These are phyloP conservation scores for Homarus gammarus DNA, from an alignment of 2,888 invertebrate genomes.

Conservation along the genomic window DNA sequence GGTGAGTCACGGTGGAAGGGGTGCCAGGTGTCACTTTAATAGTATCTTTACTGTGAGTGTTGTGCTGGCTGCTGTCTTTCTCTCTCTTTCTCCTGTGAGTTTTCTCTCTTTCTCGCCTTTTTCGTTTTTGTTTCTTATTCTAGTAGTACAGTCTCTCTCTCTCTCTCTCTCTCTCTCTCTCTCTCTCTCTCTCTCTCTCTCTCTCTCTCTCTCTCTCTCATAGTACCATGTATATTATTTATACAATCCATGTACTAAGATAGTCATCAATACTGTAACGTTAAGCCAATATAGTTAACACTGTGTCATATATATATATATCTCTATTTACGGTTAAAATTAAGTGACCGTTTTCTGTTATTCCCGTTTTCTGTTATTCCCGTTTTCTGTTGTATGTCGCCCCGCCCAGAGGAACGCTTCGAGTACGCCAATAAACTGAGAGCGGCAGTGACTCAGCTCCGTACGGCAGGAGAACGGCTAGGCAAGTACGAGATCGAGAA, in stretches of 20 bases:
- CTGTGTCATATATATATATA: too few relatives aligned
- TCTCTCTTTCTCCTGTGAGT: too few relatives aligned
- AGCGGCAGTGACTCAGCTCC: slow-evolving; percentile 89
- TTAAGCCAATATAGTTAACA: too few relatives aligned
- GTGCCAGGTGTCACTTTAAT: background rate
- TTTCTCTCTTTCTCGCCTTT: too few relatives aligned
- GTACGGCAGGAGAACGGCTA: slow-evolving; percentile 91
- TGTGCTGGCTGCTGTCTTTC: background rate
- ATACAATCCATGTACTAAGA: too few relatives aligned
- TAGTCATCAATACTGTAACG: too few relatives aligned
- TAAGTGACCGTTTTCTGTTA: too few relatives aligned
- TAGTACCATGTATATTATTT: background rate
- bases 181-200: slow-evolving; percentile 8
- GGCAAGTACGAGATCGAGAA: slow-evolving; percentile 95
- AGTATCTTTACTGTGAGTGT: too few relatives aligned
- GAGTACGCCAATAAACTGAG: slow-evolving; percentile 96
- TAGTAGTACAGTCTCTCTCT: background rate
- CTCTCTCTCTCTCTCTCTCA: slow-evolving; percentile 12
- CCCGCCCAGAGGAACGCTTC: slow-evolving; percentile 88
- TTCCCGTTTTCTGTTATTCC: slow-evolving; percentile 36
- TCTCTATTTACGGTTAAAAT: too few relatives aligned
- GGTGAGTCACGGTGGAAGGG: too few relatives aligned
- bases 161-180: slow-evolving; percentile 13
- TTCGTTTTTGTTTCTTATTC: background rate
- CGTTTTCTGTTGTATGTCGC: slow-evolving; percentile 43